phyloP scores from a whole-genome alignment of 2,888 invertebrate genomes.

The Drosophila niveifrons region DNA sequence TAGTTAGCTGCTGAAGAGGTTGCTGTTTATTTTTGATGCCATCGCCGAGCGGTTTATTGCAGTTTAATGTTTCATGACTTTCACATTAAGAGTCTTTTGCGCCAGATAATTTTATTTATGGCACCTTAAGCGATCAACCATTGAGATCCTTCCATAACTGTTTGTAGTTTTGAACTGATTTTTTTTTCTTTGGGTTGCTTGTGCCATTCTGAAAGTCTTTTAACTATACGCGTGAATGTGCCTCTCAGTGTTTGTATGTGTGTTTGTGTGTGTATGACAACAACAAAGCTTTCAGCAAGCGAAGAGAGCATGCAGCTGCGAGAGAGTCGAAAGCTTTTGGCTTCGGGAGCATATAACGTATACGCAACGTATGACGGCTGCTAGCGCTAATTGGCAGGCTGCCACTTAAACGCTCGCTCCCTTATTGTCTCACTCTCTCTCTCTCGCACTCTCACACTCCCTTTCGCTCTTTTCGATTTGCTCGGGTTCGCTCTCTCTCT shows the following conservation, averaged over 20 bases:
- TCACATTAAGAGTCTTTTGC: not conserved
- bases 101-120: slow-evolving; percentile 13
- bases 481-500: slow-evolving; percentile 30
- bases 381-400: slow-evolving; percentile 69
- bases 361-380: slow-evolving; percentile 49
- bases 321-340: slow-evolving; percentile 45
- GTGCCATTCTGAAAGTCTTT: not conserved
- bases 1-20: slow-evolving; percentile 33
- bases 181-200: slow-evolving; percentile 3
- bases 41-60: slow-evolving; percentile 1
- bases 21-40: slow-evolving; percentile 6
- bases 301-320: slow-evolving; percentile 9
- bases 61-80: slow-evolving; percentile 27
- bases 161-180: slow-evolving; percentile 28
- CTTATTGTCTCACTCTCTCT: slow-evolving; percentile 22
- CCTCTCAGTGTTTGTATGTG: slow-evolving; percentile 6
- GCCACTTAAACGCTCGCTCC: slow-evolving; percentile 46
- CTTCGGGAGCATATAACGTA: slow-evolving; percentile 39
- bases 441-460: slow-evolving; percentile 13
- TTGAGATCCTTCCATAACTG: slow-evolving; percentile 27
- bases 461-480: slow-evolving; percentile 2
- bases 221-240: not conserved
- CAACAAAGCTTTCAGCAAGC: slow-evolving; percentile 23
- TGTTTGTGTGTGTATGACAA: not conserved
- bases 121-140: slow-evolving; percentile 14